These are phyloP conservation scores for Choloepus hoffmanni DNA, from an alignment of 2,113 vertebrate species.

Conservation along the genomic window DNA sequence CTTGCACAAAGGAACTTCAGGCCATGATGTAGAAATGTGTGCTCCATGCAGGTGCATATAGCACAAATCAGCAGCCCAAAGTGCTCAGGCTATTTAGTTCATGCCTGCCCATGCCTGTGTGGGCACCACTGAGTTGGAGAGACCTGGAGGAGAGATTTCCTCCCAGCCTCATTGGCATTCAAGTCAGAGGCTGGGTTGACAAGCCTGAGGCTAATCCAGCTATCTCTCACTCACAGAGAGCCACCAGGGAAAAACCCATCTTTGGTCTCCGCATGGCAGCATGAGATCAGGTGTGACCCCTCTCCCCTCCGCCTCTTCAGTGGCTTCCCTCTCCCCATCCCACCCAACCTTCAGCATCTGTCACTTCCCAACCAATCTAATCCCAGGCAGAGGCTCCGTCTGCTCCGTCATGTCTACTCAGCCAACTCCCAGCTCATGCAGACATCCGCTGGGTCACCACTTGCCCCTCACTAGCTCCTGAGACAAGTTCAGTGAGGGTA, in stretches of 20 bases:
- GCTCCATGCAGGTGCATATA: background rate
- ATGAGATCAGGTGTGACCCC: background rate
- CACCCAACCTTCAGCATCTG: too few species aligned
- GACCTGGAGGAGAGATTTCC: background rate
- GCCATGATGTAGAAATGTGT: background rate
- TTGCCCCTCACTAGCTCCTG: background rate
- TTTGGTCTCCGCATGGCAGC: background rate
- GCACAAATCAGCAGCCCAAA: background rate
- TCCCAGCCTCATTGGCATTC: background rate
- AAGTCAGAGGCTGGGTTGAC: background rate
- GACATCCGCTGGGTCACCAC: background rate
- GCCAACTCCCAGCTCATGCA: rapidly evolving
- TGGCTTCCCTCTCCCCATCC: background rate
- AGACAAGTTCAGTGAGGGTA: background rate
- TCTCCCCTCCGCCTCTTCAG: background rate
- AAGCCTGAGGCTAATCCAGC: conserved; percentile 26
- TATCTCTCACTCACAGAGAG: conserved; percentile 31
- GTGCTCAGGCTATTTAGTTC: background rate
- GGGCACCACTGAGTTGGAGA: background rate
- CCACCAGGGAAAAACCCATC: background rate
- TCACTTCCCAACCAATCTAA: background rate
- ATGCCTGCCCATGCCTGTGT: too few species aligned
- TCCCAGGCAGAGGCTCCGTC: background rate
- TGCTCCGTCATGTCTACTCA: background rate
- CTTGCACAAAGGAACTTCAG: background rate